Evolutionary conservation across 2,888 invertebrate species (phyloP), one percentile per base, ranked within the genome.

Genomic region (Eulithis prunata): DNA sequence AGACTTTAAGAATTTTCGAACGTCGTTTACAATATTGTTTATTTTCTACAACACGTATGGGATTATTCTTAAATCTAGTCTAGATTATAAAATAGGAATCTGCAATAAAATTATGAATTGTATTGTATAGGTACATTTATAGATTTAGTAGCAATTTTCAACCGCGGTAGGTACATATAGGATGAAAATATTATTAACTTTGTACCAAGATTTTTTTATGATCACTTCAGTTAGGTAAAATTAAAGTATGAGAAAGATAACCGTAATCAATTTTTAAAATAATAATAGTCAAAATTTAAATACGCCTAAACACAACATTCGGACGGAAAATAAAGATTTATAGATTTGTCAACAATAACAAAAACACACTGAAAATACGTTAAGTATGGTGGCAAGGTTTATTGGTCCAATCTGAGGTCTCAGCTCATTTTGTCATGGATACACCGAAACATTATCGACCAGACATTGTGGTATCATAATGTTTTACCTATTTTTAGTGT

Each of bases 41-140:
- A 67, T 21, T 71, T 66, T 71, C 67, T 75, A 72, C 74, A 75
- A 77, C 74, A 76, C 79, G 79, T 32, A 32, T 81, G 82, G 82
- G 81, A 80, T 88, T 86, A 88, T 84, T 78, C 90, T 90, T 91
- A 90, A 87, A 76, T 51, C 87, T 90, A 91, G 73, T 51, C 87
- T 90, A 91, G 73, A 77, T 85, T 87, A 90, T 79, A 90, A 90
- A 89, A 89, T 87, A 92, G 91, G 92, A 92, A 92, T 92, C 92
- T 92, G 92, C 92, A 92, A 92, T 91, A 87, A 85, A 84, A 81
- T 67, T 77, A 58, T 73, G 70, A 74, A 71, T 66, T 73, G 69
- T 77, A 71, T 66, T 73, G 69, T 77, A 62, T 63, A 57, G 38
- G 6, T 38, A 41, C 32, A 65, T 62, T 46, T 21, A 53, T 52